Base-by-base conservation (phyloP, 1,140 invertebrate species). In the Heliothis subflexa region DNA sequence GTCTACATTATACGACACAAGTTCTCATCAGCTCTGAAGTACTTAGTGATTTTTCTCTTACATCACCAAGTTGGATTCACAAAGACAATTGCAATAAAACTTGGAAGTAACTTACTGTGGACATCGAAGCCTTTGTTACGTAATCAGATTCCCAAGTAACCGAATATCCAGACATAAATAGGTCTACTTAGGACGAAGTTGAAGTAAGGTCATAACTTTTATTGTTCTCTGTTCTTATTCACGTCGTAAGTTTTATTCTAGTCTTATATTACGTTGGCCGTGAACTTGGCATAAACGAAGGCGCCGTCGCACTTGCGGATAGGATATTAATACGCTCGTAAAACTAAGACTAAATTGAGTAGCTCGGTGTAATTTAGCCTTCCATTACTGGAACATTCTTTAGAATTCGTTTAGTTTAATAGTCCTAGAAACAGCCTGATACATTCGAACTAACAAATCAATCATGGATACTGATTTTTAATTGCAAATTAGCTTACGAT, bases 61-160 rank as follows among this genome's bases (percentile, higher is more conserved):
- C 62, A 66, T 66, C 62, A 49, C 16, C 16, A 40, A 49, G 40
- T 64, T 40, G 33, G 33, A 40, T 40, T 66, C 40, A 47, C 62
- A 21, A 66, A 66, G 62, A 47, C 62, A 66, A 62, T 62, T 62
- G 59, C 59, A 62, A 66, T 47, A 66, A 66, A 66, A 66, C 62
- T 66, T 47, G 40, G 16, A 66, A 47, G 10, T n/a, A 21, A 66
- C 62, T 66, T n/a, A 5, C 62, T 47, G 4, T 47, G 4, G 18
- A 18, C 28, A 25, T 25, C 28, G 10, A 12, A 47, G 40, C 11
- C 62, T 66, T 47, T 66, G 33, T 66, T 47, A 66, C 62, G 40
- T 66, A 66, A 62, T 62, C 33, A 40, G 28, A 40, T 62, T 62
- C 40, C n/a, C 14, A 45, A 62, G n/a, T 47, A 47, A 64, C 33